These are phyloP conservation scores for Aradophagus sp. DNA, from an alignment of 1,140 invertebrate genomes.

Conservation along the genomic window DNA sequence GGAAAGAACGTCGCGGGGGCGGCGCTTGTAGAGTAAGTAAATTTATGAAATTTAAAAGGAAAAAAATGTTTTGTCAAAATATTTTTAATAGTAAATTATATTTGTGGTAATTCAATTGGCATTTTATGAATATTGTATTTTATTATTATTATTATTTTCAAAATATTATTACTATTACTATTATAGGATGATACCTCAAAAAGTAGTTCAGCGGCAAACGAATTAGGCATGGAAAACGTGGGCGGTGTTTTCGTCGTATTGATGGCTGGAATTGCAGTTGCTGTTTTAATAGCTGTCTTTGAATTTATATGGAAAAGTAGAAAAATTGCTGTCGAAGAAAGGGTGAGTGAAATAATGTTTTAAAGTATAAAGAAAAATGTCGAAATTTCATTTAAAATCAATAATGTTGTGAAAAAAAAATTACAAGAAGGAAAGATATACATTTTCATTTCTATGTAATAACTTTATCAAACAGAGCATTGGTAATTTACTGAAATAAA, in stretches of 20 bases:
- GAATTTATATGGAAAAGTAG: slow-evolving; percentile 95
- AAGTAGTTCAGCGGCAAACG: slow-evolving; percentile 87
- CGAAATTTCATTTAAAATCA: no score
- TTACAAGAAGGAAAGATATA: no score
- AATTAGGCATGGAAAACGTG: slow-evolving; percentile 91
- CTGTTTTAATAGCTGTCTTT: slow-evolving; percentile 90
- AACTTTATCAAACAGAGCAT: no score
- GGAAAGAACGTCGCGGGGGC: slow-evolving; percentile 92
- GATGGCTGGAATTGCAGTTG: slow-evolving; percentile 91
- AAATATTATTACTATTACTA: slow-evolving; percentile 1
- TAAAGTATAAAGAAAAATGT: no score
- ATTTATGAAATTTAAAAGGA: no score
- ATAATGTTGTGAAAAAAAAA: no score
- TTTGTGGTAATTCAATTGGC: no score
- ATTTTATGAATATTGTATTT: no score
- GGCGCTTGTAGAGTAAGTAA: slow-evolving; percentile 83
- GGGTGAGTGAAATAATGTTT: slow-evolving; percentile 83
- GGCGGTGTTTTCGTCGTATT: slow-evolving; percentile 97
- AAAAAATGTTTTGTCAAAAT: no score
- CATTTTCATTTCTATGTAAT: no score
- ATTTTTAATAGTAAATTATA: no score
- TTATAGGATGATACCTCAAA: slow-evolving; percentile 85
- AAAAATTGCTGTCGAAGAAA: slow-evolving; percentile 91
- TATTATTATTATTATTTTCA: not conserved
- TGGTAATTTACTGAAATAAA: no score